phyloP scores from a whole-genome alignment of 2,888 invertebrate genomes.

The Isoperla grammatica region DNA sequence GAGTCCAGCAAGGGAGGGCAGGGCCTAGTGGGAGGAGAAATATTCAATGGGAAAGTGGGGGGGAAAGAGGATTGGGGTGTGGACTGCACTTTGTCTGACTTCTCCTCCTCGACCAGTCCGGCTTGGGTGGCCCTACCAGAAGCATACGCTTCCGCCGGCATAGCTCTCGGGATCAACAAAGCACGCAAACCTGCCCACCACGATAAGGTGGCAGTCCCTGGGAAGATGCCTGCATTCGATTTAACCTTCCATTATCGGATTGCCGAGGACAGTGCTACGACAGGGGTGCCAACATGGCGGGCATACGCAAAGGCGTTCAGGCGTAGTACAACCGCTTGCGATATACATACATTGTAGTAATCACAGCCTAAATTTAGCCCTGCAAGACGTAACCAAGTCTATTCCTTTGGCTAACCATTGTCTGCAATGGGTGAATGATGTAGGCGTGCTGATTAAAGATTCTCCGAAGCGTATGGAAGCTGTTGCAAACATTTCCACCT shows the following conservation, averaged over 20 bases:
- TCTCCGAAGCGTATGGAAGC: constrained; percentile 3
- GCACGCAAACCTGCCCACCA: no score
- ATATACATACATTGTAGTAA: constrained; percentile 10
- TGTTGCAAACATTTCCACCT: not conserved
- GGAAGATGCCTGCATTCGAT: constrained; percentile 7
- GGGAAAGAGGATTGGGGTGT: no score
- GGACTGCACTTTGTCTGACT: no score
- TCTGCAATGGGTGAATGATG: constrained; percentile 8
- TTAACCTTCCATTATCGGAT: not conserved
- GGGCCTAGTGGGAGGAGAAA: no score
- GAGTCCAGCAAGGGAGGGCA: no score
- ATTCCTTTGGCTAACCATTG: constrained; percentile 5
- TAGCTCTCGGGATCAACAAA: no score
- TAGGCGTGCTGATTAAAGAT: not conserved
- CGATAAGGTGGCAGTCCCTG: no score
- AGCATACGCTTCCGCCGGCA: no score
- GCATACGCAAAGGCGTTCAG: not conserved
- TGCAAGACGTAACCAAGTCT: constrained; percentile 5
- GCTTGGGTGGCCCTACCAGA: no score
- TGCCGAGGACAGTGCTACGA: constrained; percentile 3
- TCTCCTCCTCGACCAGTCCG: no score
- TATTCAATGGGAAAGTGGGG: no score
- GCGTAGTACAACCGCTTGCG: constrained; percentile 1
- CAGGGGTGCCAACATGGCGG: not conserved
- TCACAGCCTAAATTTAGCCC: constrained; percentile 10